These are phyloP conservation scores for Brachionus sp. DNA, from an alignment of 1,140 invertebrate species.

Conservation along the genomic window DNA sequence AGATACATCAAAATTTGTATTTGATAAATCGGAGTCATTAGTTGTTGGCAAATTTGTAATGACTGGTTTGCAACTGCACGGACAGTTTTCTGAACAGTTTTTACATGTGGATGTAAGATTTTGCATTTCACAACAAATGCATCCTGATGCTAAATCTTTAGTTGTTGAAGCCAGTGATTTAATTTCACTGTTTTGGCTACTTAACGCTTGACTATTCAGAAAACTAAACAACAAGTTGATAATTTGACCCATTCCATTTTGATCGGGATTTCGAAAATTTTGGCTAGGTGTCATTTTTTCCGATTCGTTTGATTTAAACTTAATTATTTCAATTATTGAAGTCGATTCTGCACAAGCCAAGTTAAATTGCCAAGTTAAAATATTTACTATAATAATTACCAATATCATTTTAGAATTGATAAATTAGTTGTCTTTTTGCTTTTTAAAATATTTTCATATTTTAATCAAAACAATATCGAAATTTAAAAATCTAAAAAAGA, in stretches of 20 bases:
- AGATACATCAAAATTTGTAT: conserved; percentile 30
- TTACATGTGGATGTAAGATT: background rate
- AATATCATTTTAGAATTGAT: background rate
- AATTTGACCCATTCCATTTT: conserved; percentile 26
- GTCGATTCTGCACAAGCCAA: background rate
- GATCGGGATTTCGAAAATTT: background rate
- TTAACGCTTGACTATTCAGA: conserved; percentile 7
- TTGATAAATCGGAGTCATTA: background rate
- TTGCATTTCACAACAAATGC: background rate
- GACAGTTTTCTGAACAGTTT: background rate
- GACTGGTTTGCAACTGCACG: background rate
- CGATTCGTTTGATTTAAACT: background rate
- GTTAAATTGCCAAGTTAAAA: background rate
- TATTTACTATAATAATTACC: background rate
- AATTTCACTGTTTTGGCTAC: background rate
- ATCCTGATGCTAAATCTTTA: background rate
- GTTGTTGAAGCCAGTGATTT: background rate
- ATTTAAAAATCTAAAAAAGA: background rate
- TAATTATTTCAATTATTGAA: conserved; percentile 24
- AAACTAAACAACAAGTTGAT: conserved; percentile 25
- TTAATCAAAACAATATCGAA: background rate
- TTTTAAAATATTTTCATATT: background rate
- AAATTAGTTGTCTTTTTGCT: background rate
- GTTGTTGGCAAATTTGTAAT: background rate
- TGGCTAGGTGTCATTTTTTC: background rate